Base-by-base conservation (phyloP, 37 sponge, comb jelly and placozoan genomes). In the Cladorhizidae sp. region DNA sequence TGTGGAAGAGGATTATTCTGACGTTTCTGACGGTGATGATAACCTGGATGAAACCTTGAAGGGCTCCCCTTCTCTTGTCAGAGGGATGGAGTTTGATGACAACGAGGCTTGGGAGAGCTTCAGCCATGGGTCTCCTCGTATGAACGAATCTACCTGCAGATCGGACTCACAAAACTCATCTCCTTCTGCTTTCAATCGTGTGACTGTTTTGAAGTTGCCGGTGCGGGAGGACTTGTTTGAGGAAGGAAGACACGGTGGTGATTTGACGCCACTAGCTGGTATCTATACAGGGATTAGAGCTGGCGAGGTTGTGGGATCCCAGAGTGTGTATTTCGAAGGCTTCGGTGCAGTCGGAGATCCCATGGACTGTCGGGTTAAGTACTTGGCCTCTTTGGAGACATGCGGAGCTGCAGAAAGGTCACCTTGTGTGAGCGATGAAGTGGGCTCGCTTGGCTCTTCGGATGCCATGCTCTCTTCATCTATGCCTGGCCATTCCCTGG, bases 31-130 rank as follows among this genome's bases (percentile, higher is more conserved):
- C 15, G 57, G 26, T 37, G 56, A 45, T 25, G 54, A 22, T 21
- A 78, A 78, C 2, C 58, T 78, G 40, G 85, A 93, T 70, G 75
- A 78, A 2, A 93, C 88, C 17, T 80, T 87, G 38, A 75, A 59
- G 39, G 22, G 21, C 72, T 36, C 77, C 25, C 49, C 57, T 22
- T 49, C 84, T 5, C 71, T 62, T 20, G 79, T 72, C 2, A 40
- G 38, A n/a, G 64, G 54, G 25, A 51, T 87, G 22, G 78, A 73
- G 43, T 94, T 94, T 74, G 81, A 84, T 78, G 95, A 94, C 63
- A 73, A 90, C n/a, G 91, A 94, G 63, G 77, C 67, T 22, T 94
- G 95, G 95, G 88, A 87, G 35, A 92, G 93, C 68, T 85, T 88
- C 61, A 88, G 31, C 72, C 58, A 72, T 21, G 57, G 39, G 31